Conservation (phyloP, 1,140 invertebrate genomes). For the fruit fly (Drosophila melanogaster) region Release_6_plus_ISO1_MT NC_004354.4:10094001-10094500, state of each 20-base stretch:
- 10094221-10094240: slow-evolving; percentile 32
- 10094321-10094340: background rate
- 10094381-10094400: background rate
- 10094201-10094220: slow-evolving; percentile 14
- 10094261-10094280: background rate
- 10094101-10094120: slow-evolving; percentile 32
- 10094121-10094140: slow-evolving; percentile 31
- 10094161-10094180: slow-evolving; percentile 32
- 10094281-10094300: slow-evolving; percentile 1
- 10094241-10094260: slow-evolving; percentile 19
- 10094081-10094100: slow-evolving; percentile 1
- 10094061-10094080: background rate
- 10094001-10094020: slow-evolving; percentile 70
- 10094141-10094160: slow-evolving; percentile 56
- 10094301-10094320: background rate
- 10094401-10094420: background rate
- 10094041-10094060: slow-evolving; percentile 52
- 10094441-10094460: background rate
- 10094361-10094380: background rate
- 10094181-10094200: slow-evolving; percentile 13
- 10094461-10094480: too few relatives aligned
- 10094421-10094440: background rate
- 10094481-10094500: background rate
- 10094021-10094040: slow-evolving; percentile 70
- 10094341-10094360: background rate